Evolutionary conservation across 2,113 vertebrate species (phyloP).

Genomic region (Arenaria interpres): DNA sequence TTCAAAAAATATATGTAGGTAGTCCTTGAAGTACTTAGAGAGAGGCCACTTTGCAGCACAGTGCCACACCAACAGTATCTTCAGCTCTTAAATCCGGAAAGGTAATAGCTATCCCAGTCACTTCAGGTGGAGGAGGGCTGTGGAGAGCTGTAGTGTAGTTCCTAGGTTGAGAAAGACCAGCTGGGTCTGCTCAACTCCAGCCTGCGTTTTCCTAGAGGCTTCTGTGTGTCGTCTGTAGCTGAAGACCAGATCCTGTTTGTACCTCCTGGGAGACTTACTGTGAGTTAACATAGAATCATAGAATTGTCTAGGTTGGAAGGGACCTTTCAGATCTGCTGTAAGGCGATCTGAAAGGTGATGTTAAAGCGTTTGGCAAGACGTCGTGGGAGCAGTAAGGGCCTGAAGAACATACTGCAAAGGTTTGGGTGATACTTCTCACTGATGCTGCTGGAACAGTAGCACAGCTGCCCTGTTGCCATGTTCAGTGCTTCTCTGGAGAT

Average conservation of each 20-base stretch:
- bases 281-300: neutral
- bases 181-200: neutral
- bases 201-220: neutral
- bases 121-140: neutral
- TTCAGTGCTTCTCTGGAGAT: neutral
- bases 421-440: neutral
- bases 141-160: neutral
- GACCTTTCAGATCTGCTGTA: neutral
- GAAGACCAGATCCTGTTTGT: neutral
- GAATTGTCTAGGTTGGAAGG: too few relatives aligned
- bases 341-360: too few relatives aligned
- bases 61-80: neutral
- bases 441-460: neutral
- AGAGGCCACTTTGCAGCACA: neutral
- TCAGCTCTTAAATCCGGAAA: neutral
- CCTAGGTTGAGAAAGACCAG: neutral
- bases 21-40: neutral
- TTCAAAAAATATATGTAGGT: neutral
- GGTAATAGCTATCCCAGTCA: neutral
- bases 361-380: neutral
- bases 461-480: neutral
- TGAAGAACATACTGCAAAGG: neutral
- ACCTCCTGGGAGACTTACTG: neutral
- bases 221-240: neutral
- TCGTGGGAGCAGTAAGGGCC: neutral